Percentiles rank a stretch among this genome's conserved stretches.
Evolutionary conservation across 2,888 invertebrate species (phyloP).

Genomic region (Scaptomyza reducta): DNA sequence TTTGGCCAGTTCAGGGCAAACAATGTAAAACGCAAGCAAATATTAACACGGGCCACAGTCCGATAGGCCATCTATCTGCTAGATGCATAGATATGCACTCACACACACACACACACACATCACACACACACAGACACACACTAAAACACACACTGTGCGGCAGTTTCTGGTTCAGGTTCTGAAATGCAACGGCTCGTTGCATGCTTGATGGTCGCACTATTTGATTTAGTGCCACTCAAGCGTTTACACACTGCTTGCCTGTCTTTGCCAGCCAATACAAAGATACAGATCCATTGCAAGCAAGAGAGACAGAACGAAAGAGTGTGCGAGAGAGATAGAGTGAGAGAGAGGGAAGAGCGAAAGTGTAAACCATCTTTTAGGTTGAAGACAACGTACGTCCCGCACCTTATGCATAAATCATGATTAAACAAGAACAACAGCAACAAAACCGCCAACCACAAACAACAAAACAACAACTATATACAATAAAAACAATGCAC

Average conservation of each 20-base stretch:
- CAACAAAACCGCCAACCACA: conserved; percentile 2
- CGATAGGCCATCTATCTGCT: conserved; percentile 61
- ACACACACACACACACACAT: conserved; percentile 10
- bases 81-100: conserved; percentile 14
- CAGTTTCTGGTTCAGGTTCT: conserved; percentile 46
- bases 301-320: background rate
- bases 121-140: conserved; percentile 8
- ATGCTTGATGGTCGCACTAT: conserved; percentile 68
- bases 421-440: conserved; percentile 46
- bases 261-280: background rate
- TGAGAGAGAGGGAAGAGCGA: background rate
- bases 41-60: conserved; percentile 68
- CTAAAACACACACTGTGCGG: conserved; percentile 1
- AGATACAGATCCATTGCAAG: background rate
- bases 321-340: background rate
- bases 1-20: conserved; percentile 61
- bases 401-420: conserved; percentile 59
- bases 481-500: background rate
- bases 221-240: conserved; percentile 71
- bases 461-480: background rate
- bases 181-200: conserved; percentile 63
- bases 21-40: conserved; percentile 78
- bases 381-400: conserved; percentile 22
- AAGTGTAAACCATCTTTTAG: conserved; percentile 14
- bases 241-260: conserved; percentile 22